phyloP scores from a whole-genome alignment of 1,140 invertebrate genomes.

The Brachionus angularis region DNA sequence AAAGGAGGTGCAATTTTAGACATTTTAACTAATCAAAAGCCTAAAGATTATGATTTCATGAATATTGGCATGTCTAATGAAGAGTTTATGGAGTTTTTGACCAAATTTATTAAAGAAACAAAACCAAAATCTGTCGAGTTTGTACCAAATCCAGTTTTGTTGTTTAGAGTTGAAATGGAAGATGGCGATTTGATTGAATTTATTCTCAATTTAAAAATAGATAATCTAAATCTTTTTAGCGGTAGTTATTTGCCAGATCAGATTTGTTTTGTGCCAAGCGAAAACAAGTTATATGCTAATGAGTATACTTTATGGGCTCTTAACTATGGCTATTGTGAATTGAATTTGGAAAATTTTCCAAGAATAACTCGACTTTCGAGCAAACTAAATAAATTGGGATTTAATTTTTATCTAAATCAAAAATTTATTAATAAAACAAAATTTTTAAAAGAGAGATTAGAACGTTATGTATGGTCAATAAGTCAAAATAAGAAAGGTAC shows the following conservation, averaged over 20 bases:
- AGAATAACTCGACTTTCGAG: not conserved
- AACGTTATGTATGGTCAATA: constrained; percentile 17
- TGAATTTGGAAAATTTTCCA: not conserved
- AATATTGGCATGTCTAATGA: constrained; percentile 14
- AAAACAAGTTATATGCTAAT: not conserved
- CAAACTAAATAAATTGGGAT: constrained; percentile 23
- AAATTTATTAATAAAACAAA: not conserved
- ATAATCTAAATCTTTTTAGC: not conserved
- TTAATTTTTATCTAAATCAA: constrained; percentile 41
- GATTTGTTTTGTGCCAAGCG: not conserved
- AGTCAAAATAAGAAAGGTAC: not conserved
- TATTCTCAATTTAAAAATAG: constrained; percentile 8
- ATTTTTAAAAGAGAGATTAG: constrained; percentile 31
- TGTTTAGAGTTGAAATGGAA: not conserved
- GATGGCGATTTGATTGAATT: constrained; percentile 11
- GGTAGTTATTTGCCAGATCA: constrained; percentile 13
- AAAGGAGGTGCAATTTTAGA: constrained; percentile 32
- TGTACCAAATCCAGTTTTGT: not conserved
- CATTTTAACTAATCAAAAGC: not conserved
- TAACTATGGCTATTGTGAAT: constrained; percentile 5
- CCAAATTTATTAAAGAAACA: constrained; percentile 15
- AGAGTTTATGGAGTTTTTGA: constrained; percentile 23
- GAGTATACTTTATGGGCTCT: constrained; percentile 13
- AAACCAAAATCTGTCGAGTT: not conserved
- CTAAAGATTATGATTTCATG: constrained; percentile 23